Percentiles rank a stretch among this genome's conserved stretches.
phyloP scores from a whole-genome alignment of 2,113 vertebrate species.

The Pterocles orientalis region DNA sequence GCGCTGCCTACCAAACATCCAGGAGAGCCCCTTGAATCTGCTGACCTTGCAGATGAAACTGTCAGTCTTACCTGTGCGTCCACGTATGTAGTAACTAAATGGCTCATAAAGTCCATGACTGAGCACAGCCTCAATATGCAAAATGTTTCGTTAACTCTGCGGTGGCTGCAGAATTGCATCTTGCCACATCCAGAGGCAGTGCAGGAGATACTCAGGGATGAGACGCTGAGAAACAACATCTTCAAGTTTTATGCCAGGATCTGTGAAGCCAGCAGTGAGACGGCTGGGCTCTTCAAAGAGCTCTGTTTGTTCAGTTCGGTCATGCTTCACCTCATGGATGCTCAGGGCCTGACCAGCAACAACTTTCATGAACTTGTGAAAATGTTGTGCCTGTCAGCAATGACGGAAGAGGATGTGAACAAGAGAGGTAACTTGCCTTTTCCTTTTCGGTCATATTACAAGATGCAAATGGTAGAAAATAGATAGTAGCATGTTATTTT shows the following conservation, averaged over 20 bases:
- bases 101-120: conserved; percentile 78
- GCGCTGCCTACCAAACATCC: fast-evolving
- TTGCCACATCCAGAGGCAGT: conserved; percentile 16
- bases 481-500: background rate
- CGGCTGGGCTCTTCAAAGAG: background rate
- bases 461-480: background rate
- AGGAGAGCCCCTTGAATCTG: background rate
- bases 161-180: conserved; percentile 77
- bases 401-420: background rate
- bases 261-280: conserved; percentile 14
- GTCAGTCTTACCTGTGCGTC: background rate
- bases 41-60: background rate
- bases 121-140: conserved; percentile 26
- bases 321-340: conserved; percentile 81
- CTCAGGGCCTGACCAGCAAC: conserved; percentile 13
- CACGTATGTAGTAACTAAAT: conserved; percentile 69
- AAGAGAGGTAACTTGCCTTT: conserved; percentile 33
- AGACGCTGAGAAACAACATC: conserved; percentile 59
- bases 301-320: conserved; percentile 73
- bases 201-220: conserved; percentile 71
- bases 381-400: conserved; percentile 58
- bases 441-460: fast-evolving
- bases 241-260: conserved; percentile 79
- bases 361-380: conserved; percentile 53
- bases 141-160: conserved; percentile 44